These are phyloP conservation scores for Parauchenoglanis ngamensis DNA, from an alignment of 2,797 vertebrate species.

Conservation along the genomic window DNA sequence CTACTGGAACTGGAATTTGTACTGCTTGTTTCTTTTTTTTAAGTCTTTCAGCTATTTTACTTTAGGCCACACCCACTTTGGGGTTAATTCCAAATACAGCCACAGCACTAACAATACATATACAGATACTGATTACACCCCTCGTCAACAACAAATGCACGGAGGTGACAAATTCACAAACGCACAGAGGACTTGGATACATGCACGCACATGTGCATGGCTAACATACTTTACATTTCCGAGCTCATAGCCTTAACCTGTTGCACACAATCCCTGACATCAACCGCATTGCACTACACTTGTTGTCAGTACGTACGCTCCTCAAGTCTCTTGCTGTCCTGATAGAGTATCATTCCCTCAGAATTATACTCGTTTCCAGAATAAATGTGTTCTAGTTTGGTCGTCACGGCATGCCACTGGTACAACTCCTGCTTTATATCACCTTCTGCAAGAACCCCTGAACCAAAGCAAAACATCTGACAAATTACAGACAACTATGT, in stretches of 20 bases:
- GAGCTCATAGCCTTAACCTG: not conserved
- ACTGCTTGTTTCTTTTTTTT: not conserved
- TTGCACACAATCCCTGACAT: not conserved
- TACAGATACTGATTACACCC: not conserved
- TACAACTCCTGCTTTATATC: not conserved
- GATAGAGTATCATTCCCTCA: not conserved
- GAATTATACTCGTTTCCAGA: not conserved
- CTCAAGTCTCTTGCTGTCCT: not conserved
- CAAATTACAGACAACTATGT: not conserved
- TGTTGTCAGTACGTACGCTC: not conserved
- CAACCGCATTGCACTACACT: not conserved
- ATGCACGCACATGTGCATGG: not conserved
- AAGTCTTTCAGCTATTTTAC: not conserved
- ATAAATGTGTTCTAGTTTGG: not conserved
- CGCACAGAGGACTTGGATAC: not conserved
- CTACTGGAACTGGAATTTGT: not conserved
- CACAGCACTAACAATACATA: not conserved
- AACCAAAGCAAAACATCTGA: slow-evolving; percentile 23
- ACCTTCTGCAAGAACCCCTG: not conserved
- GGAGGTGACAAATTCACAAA: slow-evolving; percentile 16
- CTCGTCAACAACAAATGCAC: not conserved
- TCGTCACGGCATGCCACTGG: not conserved
- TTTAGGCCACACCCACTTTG: not conserved
- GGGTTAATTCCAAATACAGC: not conserved
- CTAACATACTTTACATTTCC: not conserved